phyloP scores from a whole-genome alignment of 2,888 invertebrate species.

The Orthosia incerta region DNA sequence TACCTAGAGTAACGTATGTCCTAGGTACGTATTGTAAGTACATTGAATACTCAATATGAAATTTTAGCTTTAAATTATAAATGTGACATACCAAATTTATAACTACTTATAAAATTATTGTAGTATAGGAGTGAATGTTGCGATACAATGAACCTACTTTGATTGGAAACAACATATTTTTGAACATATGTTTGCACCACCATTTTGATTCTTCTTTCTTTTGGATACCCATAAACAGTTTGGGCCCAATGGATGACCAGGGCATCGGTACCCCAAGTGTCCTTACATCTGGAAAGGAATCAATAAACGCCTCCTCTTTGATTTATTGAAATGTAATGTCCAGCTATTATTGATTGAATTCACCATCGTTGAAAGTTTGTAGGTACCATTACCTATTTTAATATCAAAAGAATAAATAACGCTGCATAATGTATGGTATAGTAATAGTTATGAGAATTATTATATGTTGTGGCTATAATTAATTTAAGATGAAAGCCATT shows the following conservation, averaged over 20 bases:
- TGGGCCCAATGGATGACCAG: too few relatives aligned
- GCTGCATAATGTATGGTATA: constrained; percentile 27
- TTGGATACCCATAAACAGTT: too few relatives aligned
- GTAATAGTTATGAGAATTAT: constrained; percentile 29
- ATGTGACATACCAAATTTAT: constrained; percentile 68
- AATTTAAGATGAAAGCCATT: constrained; percentile 16
- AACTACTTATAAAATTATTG: constrained; percentile 62
- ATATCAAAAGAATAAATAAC: not conserved
- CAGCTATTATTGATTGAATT: not conserved
- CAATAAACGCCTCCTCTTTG: too few relatives aligned
- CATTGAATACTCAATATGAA: constrained; percentile 67
- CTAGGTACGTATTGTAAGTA: constrained; percentile 59
- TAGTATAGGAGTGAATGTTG: constrained; percentile 52
- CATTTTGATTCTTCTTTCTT: too few relatives aligned
- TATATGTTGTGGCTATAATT: constrained; percentile 39
- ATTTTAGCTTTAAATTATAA: constrained; percentile 66
- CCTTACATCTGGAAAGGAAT: too few relatives aligned
- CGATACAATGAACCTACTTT: constrained; percentile 54
- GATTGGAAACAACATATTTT: constrained; percentile 9
- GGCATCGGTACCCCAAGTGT: too few relatives aligned
- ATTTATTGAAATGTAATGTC: too few relatives aligned
- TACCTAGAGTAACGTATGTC: constrained; percentile 53
- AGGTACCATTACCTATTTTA: not conserved
- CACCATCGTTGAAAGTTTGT: not conserved
- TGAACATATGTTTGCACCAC: not conserved